Base-by-base conservation (phyloP, 2,797 vertebrate genomes). In the Hirundo rustica region DNA sequence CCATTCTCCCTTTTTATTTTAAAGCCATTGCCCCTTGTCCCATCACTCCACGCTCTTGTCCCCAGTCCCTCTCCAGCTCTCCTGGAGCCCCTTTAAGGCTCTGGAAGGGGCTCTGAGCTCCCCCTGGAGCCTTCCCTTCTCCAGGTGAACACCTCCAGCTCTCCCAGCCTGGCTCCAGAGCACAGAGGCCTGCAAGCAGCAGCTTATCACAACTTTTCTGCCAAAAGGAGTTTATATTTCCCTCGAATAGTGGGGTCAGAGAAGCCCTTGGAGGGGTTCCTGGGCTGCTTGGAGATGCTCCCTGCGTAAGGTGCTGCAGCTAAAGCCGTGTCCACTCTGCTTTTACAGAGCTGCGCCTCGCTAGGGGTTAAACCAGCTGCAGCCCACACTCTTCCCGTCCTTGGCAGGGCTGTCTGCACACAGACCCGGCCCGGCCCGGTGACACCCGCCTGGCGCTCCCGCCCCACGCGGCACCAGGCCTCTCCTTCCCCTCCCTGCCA, bases 391-490 rank as follows among this genome's bases (percentile, higher is more conserved):
- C 55, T 18, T 3, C 3, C 27, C 12, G 29, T 54, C 29, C 13
- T 0, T 2, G 74, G 75, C 42, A 23, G 64, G n/a, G 40, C 12
- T 27, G 50, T 5, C 14, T 6, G 42, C 64, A 19, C 13, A 0
- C 12, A 16, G 15, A 36, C 23, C 2, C 40, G 42, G 47, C 42
- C 61, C 64, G 57, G 7, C 5, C 13, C 0, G 1, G 54, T 36
- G 77, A 42, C 73, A 30, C 48, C 8, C 30, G 16, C 36, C 71
- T 11, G 16, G 11, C 47, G 13, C 36, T 53, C 34, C 38, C 11
- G 0, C 20, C 40, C 44, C 2, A 0, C 10, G 25, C 17, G 50
- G 30, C 53, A 34, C 78, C 8, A 0, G 44, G 36, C 3, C 19
- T 26, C 48, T 81, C 51, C 91, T 65, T 47, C 82, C 68, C 77